Evolutionary conservation across 2,888 invertebrate genomes (phyloP).

Genomic region (Caenorhabditis parvicauda): DNA sequence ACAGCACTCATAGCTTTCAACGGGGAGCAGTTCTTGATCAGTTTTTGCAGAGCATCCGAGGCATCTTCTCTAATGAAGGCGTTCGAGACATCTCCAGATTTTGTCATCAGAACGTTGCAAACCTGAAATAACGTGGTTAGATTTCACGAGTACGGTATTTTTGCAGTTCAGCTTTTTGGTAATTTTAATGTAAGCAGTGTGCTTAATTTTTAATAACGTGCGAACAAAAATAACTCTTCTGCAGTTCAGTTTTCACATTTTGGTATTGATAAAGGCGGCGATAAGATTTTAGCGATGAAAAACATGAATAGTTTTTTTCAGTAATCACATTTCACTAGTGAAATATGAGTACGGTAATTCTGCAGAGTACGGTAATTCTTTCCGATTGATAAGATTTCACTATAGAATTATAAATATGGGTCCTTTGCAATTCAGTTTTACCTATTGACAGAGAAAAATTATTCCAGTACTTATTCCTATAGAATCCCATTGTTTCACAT

Average conservation of each 20-base stretch:
- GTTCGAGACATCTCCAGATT: constrained; percentile 78
- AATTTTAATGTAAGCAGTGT: background rate
- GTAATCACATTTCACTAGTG: too few relatives aligned
- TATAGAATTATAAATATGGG: too few relatives aligned
- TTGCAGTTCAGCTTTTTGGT: too few relatives aligned
- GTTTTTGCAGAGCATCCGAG: constrained; percentile 76
- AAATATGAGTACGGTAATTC: too few relatives aligned
- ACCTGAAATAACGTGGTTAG: constrained; percentile 16
- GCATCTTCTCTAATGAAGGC: constrained; percentile 87
- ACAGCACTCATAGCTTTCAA: constrained; percentile 63
- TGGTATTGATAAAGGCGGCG: too few relatives aligned
- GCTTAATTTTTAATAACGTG: background rate
- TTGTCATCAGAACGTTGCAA: constrained; percentile 39
- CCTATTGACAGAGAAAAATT: background rate
- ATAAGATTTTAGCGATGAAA: too few relatives aligned
- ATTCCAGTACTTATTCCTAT: background rate
- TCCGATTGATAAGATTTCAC: too few relatives aligned
- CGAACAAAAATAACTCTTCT: background rate
- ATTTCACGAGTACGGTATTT: background rate
- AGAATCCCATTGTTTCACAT: background rate
- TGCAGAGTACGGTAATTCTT: constrained; percentile 71
- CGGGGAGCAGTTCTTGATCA: constrained; percentile 69
- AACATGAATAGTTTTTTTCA: too few relatives aligned
- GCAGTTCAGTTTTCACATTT: constrained; percentile 25
- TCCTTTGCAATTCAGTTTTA: background rate